Base-by-base conservation (phyloP, 1,140 invertebrate genomes). In the Limonius californicus region DNA sequence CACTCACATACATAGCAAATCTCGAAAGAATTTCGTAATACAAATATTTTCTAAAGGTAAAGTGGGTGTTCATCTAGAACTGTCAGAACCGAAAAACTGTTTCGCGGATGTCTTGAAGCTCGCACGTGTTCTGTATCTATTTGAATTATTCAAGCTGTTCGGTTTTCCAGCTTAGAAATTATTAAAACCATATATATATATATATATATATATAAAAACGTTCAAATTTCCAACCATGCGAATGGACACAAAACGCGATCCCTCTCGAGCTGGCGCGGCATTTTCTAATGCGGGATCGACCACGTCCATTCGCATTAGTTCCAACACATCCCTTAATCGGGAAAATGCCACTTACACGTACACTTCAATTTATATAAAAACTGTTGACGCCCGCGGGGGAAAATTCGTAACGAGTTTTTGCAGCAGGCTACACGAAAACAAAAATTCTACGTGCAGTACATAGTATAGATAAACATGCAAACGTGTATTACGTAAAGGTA, bases 331-430 rank as follows among this genome's bases (percentile, higher is more conserved):
- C 42, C 42, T 45, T 45, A 45, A 45, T 45, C 42, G 42, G 14
- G 23, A 45, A 45, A 45, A 45, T 45, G 42, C 16, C 42, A 45
- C 16, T 45, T 45, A 45, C 42, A 45, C 42, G 42, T 45, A 45
- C 16, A 45, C 16, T 45, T n/a, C 42, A 18, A 45, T 45, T 45
- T 45, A 45, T 45, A 45, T 45, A 45, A 45, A 45, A 45, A 45
- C n/a, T 45, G 42, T 45, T 27, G 23, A 27, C 23, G 23, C 23
- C 23, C 9, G 3, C 23, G 23, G 23, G 23, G 23, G 23, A 27
- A 27, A 27, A 4, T 27, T 27, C 9, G 9, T 27, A 27, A 27
- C 23, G 9, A 27, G 23, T 27, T 27, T 27, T 27, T 27, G 23
- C 23, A 27, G 23, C 3, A 27, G 3, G 23, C 23, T 4, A 27